These are phyloP conservation scores for Zaprionus taronus DNA, from an alignment of 1,140 invertebrate species.

Conservation along the genomic window DNA sequence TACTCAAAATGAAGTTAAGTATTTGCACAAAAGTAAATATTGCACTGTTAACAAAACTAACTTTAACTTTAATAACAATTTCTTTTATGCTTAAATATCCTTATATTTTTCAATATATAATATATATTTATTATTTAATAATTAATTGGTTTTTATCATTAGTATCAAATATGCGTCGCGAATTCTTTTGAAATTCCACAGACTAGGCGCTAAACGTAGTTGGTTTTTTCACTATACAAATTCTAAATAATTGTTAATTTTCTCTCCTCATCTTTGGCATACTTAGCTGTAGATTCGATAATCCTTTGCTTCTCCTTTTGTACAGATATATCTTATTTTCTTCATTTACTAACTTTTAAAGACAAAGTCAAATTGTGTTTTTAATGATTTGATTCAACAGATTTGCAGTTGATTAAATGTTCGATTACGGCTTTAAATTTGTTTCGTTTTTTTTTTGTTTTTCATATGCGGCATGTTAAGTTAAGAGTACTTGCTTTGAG, in stretches of 20 bases:
- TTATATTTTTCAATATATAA: slow-evolving; percentile 55
- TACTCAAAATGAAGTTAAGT: slow-evolving; percentile 51
- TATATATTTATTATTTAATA: slow-evolving; percentile 66
- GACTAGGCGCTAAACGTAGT: slow-evolving; percentile 70
- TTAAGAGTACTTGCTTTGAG: slow-evolving; percentile 44
- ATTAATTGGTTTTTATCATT: slow-evolving; percentile 70
- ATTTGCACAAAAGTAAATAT: slow-evolving; percentile 68
- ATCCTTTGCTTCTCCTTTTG: slow-evolving; percentile 59
- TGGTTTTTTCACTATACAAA: slow-evolving; percentile 69
- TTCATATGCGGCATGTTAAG: slow-evolving; percentile 25
- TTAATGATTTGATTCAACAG: slow-evolving; percentile 59
- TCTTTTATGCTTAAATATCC: slow-evolving; percentile 61
- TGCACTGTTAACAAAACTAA: slow-evolving; percentile 81
- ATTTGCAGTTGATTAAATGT: slow-evolving; percentile 52
- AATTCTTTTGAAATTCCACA: slow-evolving; percentile 49
- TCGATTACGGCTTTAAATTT: slow-evolving; percentile 38
- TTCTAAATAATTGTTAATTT: slow-evolving; percentile 77
- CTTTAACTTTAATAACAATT: slow-evolving; percentile 81
- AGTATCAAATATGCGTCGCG: slow-evolving; percentile 73
- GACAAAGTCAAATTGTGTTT: slow-evolving; percentile 52
- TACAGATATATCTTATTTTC: slow-evolving; percentile 56
- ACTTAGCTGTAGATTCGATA: slow-evolving; percentile 82
- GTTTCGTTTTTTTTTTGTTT: slow-evolving; percentile 22
- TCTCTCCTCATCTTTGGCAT: slow-evolving; percentile 72
- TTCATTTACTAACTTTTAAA: slow-evolving; percentile 44